phyloP scores from a whole-genome alignment of 1,140 invertebrate genomes.

The Drosophila trapezifrons region DNA sequence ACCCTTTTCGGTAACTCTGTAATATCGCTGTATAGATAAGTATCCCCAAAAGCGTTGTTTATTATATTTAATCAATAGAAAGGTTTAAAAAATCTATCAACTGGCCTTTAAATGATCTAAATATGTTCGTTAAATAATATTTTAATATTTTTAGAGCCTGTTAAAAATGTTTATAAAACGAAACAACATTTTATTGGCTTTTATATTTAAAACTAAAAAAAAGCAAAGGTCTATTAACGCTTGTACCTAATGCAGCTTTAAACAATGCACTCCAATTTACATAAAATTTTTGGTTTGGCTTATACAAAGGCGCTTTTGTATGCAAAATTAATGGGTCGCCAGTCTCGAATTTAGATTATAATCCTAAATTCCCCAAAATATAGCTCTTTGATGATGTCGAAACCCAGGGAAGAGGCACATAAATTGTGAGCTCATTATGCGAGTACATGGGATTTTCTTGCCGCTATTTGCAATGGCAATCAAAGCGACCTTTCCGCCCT shows the following conservation, averaged over 20 bases:
- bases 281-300: not conserved
- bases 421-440: conserved; percentile 18
- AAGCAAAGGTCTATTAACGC: too few relatives aligned
- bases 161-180: not conserved
- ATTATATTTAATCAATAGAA: too few relatives aligned
- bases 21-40: too few relatives aligned
- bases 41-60: too few relatives aligned
- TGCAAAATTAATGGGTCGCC: conserved; percentile 5
- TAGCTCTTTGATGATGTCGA: conserved; percentile 3
- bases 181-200: too few relatives aligned
- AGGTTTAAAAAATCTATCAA: too few relatives aligned
- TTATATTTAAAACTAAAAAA: not conserved
- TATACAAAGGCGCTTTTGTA: conserved; percentile 6
- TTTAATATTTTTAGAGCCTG: not conserved
- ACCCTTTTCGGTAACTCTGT: not conserved
- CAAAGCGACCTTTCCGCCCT: not conserved
- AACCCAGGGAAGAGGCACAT: not conserved
- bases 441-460: conserved; percentile 12
- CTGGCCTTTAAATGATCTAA: not conserved
- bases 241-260: not conserved
- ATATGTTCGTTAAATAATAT: not conserved
- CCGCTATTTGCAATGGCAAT: not conserved
- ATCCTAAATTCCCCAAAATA: conserved; percentile 11
- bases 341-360: conserved; percentile 12
- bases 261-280: too few relatives aligned